Evolutionary conservation across 1,140 invertebrate genomes (phyloP).

Genomic region (Agrilus planipennis): DNA sequence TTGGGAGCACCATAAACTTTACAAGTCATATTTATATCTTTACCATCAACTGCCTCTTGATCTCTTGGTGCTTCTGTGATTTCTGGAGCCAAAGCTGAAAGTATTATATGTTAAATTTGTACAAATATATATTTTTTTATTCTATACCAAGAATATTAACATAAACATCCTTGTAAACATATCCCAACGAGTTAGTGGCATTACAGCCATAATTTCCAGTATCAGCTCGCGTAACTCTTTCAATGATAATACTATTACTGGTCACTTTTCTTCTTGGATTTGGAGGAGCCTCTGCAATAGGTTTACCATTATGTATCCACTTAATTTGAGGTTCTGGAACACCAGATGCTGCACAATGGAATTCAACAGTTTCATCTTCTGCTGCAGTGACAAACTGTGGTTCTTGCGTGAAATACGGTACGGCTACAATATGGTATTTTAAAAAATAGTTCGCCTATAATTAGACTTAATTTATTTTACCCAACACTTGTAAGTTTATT

Average conservation of each 20-base stretch:
- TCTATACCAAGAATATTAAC: constrained; percentile 82
- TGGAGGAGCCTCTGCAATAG: constrained; percentile 59
- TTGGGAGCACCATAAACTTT: constrained; percentile 92
- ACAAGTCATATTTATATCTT: constrained; percentile 73
- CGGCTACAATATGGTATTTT: constrained; percentile 40
- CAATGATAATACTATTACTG: constrained; percentile 68
- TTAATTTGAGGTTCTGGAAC: constrained; percentile 81
- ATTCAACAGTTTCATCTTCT: constrained; percentile 80
- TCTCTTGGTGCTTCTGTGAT: constrained; percentile 74
- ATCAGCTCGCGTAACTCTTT: constrained; percentile 74
- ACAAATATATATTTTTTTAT: constrained; percentile 4
- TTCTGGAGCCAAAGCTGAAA: constrained; percentile 73
- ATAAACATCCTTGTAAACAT: constrained; percentile 96
- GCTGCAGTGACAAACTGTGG: constrained; percentile 80
- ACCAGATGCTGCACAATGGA: constrained; percentile 79
- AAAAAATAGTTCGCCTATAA: constrained; percentile 2
- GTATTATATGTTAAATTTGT: constrained; percentile 7
- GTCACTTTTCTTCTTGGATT: constrained; percentile 61
- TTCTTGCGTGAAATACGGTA: constrained; percentile 87
- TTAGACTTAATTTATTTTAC: constrained; percentile 36
- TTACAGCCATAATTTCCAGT: constrained; percentile 98
- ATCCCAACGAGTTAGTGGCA: constrained; percentile 94
- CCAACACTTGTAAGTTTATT: constrained; percentile 67
- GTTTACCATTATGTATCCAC: constrained; percentile 95
- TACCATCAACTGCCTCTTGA: constrained; percentile 71